These are phyloP conservation scores for Eumerus sabulonum DNA, from an alignment of 2,888 invertebrate species.

Conservation along the genomic window DNA sequence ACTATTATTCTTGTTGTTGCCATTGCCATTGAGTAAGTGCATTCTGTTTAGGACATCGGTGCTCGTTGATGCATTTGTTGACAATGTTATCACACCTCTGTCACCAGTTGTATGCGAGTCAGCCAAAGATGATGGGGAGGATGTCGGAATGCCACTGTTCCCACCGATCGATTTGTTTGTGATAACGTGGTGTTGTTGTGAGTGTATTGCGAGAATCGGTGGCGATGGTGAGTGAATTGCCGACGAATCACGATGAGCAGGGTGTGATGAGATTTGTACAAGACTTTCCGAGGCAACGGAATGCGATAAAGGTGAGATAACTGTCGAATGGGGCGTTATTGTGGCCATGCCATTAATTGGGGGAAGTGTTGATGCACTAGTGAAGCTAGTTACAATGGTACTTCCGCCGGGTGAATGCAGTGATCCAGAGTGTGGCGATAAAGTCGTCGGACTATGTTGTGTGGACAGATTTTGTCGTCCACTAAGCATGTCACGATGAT, in stretches of 20 bases:
- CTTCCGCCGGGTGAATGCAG: conserved; percentile 81
- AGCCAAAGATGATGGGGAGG: conserved; percentile 43
- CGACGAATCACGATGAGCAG: conserved; percentile 79
- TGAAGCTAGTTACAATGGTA: conserved; percentile 55
- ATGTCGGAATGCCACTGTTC: conserved; percentile 30
- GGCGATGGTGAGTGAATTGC: conserved; percentile 81
- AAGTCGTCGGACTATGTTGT: conserved; percentile 83
- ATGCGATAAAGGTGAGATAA: conserved; percentile 70
- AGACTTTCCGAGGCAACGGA: conserved; percentile 73
- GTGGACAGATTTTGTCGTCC: conserved; percentile 78
- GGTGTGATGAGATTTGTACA: conserved; percentile 79
- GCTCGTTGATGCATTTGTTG: conserved; percentile 38
- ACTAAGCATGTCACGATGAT: conserved; percentile 71
- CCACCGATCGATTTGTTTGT: conserved; percentile 38
- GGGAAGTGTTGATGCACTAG: conserved; percentile 71
- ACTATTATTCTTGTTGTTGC: conserved; percentile 50
- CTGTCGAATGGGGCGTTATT: conserved; percentile 73
- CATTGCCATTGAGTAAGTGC: conserved; percentile 56
- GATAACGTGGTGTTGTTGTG: conserved; percentile 53
- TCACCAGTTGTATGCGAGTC: conserved; percentile 60
- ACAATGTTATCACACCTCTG: conserved; percentile 54
- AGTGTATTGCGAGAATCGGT: conserved; percentile 77
- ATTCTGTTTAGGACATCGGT: conserved; percentile 55
- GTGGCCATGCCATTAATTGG: conserved; percentile 81
- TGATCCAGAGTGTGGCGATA: conserved; percentile 79